A percentile compares a stretch with the other conserved stretches of the same genome.
Evolutionary conservation across 2,797 vertebrate species (phyloP).

Genomic region (Oceanodroma leucorhoa): DNA sequence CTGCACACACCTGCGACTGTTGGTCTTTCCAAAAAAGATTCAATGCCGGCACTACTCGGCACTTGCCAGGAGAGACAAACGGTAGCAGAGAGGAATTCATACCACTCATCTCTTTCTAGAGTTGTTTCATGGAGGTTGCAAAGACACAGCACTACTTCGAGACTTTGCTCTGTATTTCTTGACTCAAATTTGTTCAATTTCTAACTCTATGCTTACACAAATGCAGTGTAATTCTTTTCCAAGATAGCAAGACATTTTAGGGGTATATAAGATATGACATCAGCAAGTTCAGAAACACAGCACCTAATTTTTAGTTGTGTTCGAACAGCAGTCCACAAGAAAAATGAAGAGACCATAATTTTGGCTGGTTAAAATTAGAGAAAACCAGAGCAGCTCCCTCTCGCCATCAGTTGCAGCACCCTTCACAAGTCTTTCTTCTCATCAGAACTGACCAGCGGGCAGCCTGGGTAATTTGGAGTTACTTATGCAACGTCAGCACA

Average conservation of each 20-base stretch:
- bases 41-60: neutral
- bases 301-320: neutral
- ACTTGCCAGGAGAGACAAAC: neutral
- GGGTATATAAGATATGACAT: neutral
- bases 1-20: neutral
- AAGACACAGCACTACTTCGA: neutral
- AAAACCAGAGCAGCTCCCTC: neutral
- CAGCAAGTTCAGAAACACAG: neutral
- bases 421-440: neutral
- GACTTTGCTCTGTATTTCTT: neutral
- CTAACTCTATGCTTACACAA: neutral
- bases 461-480: neutral
- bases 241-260: neutral
- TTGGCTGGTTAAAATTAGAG: neutral
- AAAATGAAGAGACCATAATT: neutral
- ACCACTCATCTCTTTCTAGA: neutral
- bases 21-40: neutral
- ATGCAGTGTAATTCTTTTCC: neutral
- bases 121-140: neutral
- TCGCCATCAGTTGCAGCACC: neutral
- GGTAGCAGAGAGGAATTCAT: neutral
- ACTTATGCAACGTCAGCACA: neutral
- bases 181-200: neutral
- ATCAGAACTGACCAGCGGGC: accelerated
- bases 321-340: neutral